A percentile compares a stretch with the other conserved stretches of the same genome.
These are phyloP conservation scores for Podotricha telesiphe DNA, from an alignment of 2,888 invertebrate genomes.

Conservation along the genomic window DNA sequence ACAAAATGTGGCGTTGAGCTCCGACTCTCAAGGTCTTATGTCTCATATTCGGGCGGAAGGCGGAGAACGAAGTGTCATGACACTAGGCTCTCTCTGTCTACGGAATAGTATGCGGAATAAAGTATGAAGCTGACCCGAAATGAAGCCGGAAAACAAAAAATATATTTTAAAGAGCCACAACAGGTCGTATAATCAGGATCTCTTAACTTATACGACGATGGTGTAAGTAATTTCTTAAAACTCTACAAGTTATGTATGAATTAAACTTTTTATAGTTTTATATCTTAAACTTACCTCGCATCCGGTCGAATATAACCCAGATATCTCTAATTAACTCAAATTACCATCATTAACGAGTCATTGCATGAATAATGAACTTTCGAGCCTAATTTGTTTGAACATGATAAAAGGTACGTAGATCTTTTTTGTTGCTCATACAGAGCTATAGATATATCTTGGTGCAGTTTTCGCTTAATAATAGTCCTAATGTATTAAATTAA, in stretches of 20 bases:
- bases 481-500: too few species aligned
- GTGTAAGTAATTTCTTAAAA: not conserved
- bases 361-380: constrained; percentile 28
- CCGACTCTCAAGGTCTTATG: too few species aligned
- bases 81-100: too few species aligned
- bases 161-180: too few species aligned
- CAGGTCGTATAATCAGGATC: not conserved
- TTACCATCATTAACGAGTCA: constrained; percentile 25
- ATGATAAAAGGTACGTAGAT: not conserved
- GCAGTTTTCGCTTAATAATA: not conserved
- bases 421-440: not conserved
- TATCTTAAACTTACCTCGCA: constrained; percentile 19
- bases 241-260: not conserved
- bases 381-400: constrained; percentile 9
- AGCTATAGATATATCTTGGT: not conserved
- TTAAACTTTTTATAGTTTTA: constrained; percentile 8
- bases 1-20: too few species aligned
- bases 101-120: too few species aligned
- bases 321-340: constrained; percentile 31
- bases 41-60: too few species aligned
- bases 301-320: constrained; percentile 17
- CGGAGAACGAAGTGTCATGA: too few species aligned
- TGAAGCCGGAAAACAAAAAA: too few species aligned
- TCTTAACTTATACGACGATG: not conserved
- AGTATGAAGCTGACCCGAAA: too few species aligned